These are phyloP conservation scores for Lates calcarifer DNA, from an alignment of 2,113 vertebrate genomes.

Conservation along the genomic window DNA sequence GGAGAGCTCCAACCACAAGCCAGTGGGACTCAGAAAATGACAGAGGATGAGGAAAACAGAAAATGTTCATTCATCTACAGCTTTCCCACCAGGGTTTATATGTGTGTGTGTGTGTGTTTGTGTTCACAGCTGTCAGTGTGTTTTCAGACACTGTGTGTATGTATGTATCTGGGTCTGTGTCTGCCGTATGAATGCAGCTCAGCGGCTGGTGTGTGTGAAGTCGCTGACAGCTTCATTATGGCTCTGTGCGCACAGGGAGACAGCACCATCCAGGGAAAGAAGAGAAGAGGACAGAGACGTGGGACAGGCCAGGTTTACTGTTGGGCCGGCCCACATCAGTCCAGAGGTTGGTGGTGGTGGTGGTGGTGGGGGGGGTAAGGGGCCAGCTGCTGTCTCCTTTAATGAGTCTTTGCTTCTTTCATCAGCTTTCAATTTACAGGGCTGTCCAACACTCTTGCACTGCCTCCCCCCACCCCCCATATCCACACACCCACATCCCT, in stretches of 20 bases:
- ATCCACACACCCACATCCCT: not conserved
- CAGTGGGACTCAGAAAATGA: conserved; percentile 63
- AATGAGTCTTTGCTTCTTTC: conserved; percentile 72
- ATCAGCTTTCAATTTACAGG: conserved; percentile 75
- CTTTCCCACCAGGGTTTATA: conserved; percentile 41
- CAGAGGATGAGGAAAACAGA: conserved; percentile 62
- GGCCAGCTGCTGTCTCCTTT: conserved; percentile 67
- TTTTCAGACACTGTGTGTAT: conserved; percentile 51
- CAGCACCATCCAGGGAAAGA: conserved; percentile 66
- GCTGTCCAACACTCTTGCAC: conserved; percentile 53
- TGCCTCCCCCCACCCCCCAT: not conserved
- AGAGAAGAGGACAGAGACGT: conserved; percentile 52
- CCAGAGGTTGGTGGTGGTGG: conserved; percentile 25
- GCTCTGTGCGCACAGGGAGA: conserved; percentile 65
- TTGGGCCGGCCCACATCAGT: conserved; percentile 36
- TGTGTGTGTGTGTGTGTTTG: conserved; percentile 5
- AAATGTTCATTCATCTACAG: conserved; percentile 62
- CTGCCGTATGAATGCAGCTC: conserved; percentile 60
- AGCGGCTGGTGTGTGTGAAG: conserved; percentile 69
- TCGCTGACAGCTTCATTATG: conserved; percentile 78
- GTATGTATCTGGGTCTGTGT: conserved; percentile 37
- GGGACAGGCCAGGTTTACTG: conserved; percentile 65
- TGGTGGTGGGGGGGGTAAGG: not conserved
- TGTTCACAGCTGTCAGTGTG: conserved; percentile 51
- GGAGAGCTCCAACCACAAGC: conserved; percentile 59